phyloP scores from a whole-genome alignment of 1,140 invertebrate species.

The Leptoteleia sp. region DNA sequence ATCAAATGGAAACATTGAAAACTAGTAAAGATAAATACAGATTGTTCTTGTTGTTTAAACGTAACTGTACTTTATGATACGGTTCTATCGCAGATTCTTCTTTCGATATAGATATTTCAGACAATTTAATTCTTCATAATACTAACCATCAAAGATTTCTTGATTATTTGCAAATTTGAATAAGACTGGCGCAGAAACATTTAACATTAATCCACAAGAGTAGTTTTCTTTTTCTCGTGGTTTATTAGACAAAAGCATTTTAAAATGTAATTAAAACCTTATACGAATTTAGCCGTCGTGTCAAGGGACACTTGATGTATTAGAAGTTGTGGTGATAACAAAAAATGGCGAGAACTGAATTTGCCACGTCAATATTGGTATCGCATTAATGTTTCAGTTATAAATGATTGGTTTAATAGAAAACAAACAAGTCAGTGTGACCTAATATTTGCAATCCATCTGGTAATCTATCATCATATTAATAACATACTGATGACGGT shows the following conservation, averaged over 20 bases:
- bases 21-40: too few species aligned
- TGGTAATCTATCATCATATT: constrained; percentile 53
- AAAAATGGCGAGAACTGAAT: constrained; percentile 21
- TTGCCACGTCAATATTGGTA: background rate
- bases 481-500: constrained; percentile 52
- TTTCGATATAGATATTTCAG: too few species aligned
- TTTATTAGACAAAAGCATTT: constrained; percentile 19
- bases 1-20: too few species aligned
- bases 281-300: background rate
- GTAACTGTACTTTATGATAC: too few species aligned
- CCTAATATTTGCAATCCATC: constrained; percentile 47
- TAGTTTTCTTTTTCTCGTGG: too few species aligned
- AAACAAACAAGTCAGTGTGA: constrained; percentile 34
- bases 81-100: too few species aligned
- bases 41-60: too few species aligned
- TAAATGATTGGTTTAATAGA: constrained; percentile 43
- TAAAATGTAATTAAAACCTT: constrained; percentile 30
- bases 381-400: constrained; percentile 40
- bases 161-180: too few species aligned
- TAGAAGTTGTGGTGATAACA: constrained; percentile 6
- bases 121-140: too few species aligned
- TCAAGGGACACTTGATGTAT: constrained; percentile 13
- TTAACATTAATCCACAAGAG: too few species aligned
- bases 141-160: too few species aligned
- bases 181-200: too few species aligned